Evolutionary conservation across 2,113 vertebrate genomes (phyloP), one percentile per base, ranked within the genome.

Genomic region (Hemichromis elongatus): DNA sequence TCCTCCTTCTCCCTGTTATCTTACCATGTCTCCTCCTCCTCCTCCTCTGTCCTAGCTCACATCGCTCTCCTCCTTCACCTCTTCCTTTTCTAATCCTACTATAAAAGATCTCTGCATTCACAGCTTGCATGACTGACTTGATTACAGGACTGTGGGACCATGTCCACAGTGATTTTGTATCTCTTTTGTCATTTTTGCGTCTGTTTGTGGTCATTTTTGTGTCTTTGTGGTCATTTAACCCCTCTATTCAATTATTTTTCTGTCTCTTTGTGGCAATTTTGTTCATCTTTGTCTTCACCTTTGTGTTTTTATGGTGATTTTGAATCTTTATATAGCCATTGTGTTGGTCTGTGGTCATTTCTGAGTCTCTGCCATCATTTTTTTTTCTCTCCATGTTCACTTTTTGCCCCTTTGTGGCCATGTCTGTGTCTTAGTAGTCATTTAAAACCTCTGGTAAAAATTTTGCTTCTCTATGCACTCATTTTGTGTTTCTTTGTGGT

Each of bases 1-100:
- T 53, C 82, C 77, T 83, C 40, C 80, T 80, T 73, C 40, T 79
- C 68, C 86, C 80, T 50, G 45, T 87, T 61, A 84, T 90, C 88
- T 78, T 30, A 35, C 61, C 24, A 0, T 9, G 73, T 80, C 82
- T 13, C 90, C 84, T 77, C 78, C 82, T 13, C 90, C 84, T 77
- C 78, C 61, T 83, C 40, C 70, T 75, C 26, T n/a, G 40, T 45
- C 66, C 45, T 30, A 6, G 0, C 26, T 75, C 45, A 30, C 70
- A 30, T 18, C 19, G 70, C 45, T 75, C 57, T 80, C 63, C 63
- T 81, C 75, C 85, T 70, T 59, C 59, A 45, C 14, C 47, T 52
- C n/a, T 73, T 66, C 59, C 79, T 70, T 37, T 52, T 26, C 63
- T 63, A 70, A 35, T 78, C 56, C 37, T 9, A 5, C 45, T 14